Percentiles rank a stretch among this genome's conserved stretches.
Conservation (phyloP, 2,113 vertebrate species). For the Phaethon lepturus region DNA sequence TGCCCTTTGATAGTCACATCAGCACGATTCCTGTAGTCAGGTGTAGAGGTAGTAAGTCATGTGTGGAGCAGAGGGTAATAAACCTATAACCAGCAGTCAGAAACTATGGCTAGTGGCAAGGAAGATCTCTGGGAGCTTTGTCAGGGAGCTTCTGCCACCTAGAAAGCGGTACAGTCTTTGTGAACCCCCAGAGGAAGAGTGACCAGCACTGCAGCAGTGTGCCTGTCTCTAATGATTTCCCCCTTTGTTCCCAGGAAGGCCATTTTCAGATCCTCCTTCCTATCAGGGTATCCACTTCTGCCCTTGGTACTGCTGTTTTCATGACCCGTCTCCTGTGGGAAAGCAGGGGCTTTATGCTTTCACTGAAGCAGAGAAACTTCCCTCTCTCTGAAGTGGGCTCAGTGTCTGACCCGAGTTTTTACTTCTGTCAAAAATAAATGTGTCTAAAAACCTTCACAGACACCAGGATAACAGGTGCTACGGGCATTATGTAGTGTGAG, state of each 20-base stretch:
- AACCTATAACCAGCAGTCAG: not conserved
- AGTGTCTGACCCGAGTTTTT: not conserved
- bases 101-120: not conserved
- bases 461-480: not conserved
- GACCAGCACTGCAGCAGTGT: not conserved
- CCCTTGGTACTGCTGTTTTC: not conserved
- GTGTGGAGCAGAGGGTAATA: not conserved
- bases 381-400: not conserved
- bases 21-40: not conserved
- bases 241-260: not conserved
- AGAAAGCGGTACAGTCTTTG: rapidly evolving
- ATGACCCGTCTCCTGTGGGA: not conserved
- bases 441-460: not conserved
- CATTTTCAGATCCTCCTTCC: not conserved
- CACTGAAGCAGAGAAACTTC: not conserved
- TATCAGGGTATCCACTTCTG: rapidly evolving
- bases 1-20: not conserved
- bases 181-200: not conserved
- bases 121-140: not conserved
- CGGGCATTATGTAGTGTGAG: rapidly evolving
- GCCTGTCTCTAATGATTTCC: not conserved
- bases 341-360: not conserved
- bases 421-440: not conserved
- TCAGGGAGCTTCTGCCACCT: not conserved
- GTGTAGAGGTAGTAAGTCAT: not conserved